Percentiles rank a stretch among this genome's conserved stretches.
Conservation (phyloP, 2,888 invertebrate species). For the Mesoligia furuncula region DNA sequence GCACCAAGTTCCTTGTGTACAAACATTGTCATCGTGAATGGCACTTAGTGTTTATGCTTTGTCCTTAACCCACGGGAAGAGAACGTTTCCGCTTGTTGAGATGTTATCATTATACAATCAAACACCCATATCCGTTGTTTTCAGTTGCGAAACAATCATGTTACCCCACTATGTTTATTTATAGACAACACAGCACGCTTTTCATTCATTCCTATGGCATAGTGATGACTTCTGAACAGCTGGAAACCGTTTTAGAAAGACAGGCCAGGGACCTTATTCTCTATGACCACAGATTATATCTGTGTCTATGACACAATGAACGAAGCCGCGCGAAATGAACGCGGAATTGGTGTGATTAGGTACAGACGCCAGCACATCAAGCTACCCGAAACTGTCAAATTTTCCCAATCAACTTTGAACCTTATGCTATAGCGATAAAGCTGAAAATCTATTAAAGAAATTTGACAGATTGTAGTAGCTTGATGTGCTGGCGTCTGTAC, state of each 20-base stretch:
- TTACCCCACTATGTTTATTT: conserved; percentile 57
- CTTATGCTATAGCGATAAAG: too few relatives aligned
- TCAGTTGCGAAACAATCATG: conserved; percentile 60
- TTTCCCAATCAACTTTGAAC: too few relatives aligned
- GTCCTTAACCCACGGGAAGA: conserved; percentile 71
- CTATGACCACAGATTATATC: too few relatives aligned
- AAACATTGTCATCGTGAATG: conserved; percentile 75
- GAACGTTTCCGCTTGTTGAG: conserved; percentile 72
- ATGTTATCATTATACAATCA: conserved; percentile 73
- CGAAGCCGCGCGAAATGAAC: background rate
- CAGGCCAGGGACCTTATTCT: conserved; percentile 17
- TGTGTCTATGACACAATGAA: background rate
- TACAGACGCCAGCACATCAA: too few relatives aligned
- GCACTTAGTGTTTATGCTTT: conserved; percentile 65
- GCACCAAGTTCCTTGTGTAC: conserved; percentile 68
- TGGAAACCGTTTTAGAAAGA: conserved; percentile 55
- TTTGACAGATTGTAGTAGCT: too few relatives aligned
- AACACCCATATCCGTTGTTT: conserved; percentile 72
- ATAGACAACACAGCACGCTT: conserved; percentile 57
- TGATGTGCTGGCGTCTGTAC: too few relatives aligned
- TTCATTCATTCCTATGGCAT: conserved; percentile 59
- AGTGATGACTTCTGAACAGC: conserved; percentile 61
- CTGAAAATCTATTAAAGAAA: too few relatives aligned
- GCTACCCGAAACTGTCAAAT: too few relatives aligned
- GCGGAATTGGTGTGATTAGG: background rate